A percentile compares a stretch with the other conserved stretches of the same genome.
These are phyloP conservation scores for Noctua comes DNA, from an alignment of 2,888 invertebrate species.

Conservation along the genomic window DNA sequence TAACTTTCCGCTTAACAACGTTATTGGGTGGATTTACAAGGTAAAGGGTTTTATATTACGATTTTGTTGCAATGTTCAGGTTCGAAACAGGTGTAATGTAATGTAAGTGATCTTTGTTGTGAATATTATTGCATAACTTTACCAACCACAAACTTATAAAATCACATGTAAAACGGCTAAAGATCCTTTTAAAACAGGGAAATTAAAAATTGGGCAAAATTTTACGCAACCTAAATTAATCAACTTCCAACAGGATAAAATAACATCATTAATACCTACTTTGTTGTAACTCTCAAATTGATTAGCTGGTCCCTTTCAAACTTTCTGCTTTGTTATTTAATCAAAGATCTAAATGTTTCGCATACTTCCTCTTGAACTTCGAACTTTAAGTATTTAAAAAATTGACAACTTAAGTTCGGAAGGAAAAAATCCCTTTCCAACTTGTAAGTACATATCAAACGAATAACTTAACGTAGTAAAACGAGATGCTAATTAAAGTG, in stretches of 20 bases:
- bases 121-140: slow-evolving; percentile 10
- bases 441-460: slow-evolving; percentile 54
- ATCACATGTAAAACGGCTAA: neutral
- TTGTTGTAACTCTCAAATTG: slow-evolving; percentile 64
- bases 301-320: slow-evolving; percentile 62
- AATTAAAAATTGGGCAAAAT: slow-evolving; percentile 17
- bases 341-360: slow-evolving; percentile 72
- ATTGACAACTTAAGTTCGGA: slow-evolving; percentile 48
- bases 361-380: slow-evolving; percentile 59
- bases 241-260: slow-evolving; percentile 58
- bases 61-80: slow-evolving; percentile 6
- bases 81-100: neutral
- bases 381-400: slow-evolving; percentile 68
- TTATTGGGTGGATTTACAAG: slow-evolving; percentile 67
- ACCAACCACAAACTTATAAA: neutral
- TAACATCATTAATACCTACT: slow-evolving; percentile 61
- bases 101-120: too few species aligned
- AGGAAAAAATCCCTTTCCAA: slow-evolving; percentile 40
- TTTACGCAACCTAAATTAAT: slow-evolving; percentile 57
- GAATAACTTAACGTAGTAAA: slow-evolving; percentile 41
- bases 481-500: slow-evolving; percentile 83
- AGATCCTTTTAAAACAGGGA: slow-evolving; percentile 2
- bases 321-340: slow-evolving; percentile 66
- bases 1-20: slow-evolving; percentile 75
- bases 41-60: slow-evolving; percentile 32